phyloP scores from a whole-genome alignment of 2,113 vertebrate genomes.

The Ageneiosus marmoratus region DNA sequence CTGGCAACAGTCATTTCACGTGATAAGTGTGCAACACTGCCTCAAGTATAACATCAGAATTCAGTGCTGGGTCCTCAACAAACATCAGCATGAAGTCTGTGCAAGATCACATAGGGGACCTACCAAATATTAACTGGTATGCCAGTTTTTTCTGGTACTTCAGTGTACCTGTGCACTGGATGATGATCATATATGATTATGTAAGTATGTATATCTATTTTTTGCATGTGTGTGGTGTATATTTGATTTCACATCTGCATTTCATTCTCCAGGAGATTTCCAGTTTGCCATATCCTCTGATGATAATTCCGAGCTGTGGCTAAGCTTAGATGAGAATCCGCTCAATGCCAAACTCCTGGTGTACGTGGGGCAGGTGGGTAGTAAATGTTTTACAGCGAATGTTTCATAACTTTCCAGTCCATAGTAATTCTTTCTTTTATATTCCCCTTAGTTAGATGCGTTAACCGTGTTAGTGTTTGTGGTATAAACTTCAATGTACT shows the following conservation, averaged over 20 bases:
- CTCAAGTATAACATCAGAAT: too few relatives aligned
- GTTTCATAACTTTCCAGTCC: neutral
- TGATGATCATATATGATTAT: neutral
- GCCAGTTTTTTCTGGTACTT: too few relatives aligned
- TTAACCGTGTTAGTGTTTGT: neutral
- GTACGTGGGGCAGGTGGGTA: conserved; percentile 87
- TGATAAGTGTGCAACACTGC: too few relatives aligned
- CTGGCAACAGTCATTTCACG: too few relatives aligned
- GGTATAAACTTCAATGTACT: neutral
- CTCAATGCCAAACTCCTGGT: conserved; percentile 84
- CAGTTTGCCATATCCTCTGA: conserved; percentile 97
- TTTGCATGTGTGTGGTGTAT: neutral
- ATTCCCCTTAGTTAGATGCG: neutral
- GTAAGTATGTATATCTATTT: neutral
- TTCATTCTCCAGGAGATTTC: conserved; percentile 81
- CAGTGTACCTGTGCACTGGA: neutral
- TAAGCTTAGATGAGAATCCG: conserved; percentile 87
- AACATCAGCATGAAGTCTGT: too few relatives aligned
- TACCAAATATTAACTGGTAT: too few relatives aligned
- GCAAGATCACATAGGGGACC: too few relatives aligned
- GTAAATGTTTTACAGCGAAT: neutral
- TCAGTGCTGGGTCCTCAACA: too few relatives aligned
- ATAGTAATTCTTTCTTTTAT: neutral
- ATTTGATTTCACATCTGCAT: conserved; percentile 42
- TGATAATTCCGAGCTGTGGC: conserved; percentile 98